phyloP scores from a whole-genome alignment of 2,888 invertebrate genomes.

The Brachyopa scutellaris region DNA sequence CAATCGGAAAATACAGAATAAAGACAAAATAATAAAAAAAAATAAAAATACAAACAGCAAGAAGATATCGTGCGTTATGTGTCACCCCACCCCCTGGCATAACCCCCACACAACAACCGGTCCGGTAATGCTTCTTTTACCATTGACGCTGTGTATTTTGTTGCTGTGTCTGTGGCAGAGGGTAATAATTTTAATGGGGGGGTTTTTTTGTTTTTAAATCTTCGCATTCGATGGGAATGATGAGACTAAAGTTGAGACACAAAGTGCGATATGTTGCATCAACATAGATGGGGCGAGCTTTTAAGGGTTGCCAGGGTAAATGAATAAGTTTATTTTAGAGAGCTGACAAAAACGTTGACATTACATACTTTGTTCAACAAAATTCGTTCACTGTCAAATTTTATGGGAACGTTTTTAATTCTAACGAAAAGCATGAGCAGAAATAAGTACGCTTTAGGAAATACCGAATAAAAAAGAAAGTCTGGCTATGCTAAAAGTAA shows the following conservation, averaged over 20 bases:
- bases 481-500: no score
- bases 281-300: slow-evolving; percentile 37
- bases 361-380: no score
- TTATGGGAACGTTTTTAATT: no score
- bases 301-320: slow-evolving; percentile 31
- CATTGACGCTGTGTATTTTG: slow-evolving; percentile 12
- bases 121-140: slow-evolving; percentile 41
- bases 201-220: background rate
- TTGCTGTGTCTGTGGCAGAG: slow-evolving; percentile 21
- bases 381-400: no score
- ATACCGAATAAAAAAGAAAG: no score
- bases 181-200: slow-evolving; percentile 5
- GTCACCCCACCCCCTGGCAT: slow-evolving; percentile 40
- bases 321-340: no score
- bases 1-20: slow-evolving; percentile 51
- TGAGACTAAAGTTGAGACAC: background rate
- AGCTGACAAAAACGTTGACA: no score
- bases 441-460: no score
- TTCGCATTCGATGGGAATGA: slow-evolving; percentile 1
- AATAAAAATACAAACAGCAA: slow-evolving; percentile 19
- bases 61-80: slow-evolving; percentile 56
- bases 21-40: slow-evolving; percentile 15
- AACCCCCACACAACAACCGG: slow-evolving; percentile 3
- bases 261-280: slow-evolving; percentile 27
- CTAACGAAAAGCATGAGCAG: no score